Conservation (phyloP, 2,888 invertebrate species). For the Polydrusus tereticollis region DNA sequence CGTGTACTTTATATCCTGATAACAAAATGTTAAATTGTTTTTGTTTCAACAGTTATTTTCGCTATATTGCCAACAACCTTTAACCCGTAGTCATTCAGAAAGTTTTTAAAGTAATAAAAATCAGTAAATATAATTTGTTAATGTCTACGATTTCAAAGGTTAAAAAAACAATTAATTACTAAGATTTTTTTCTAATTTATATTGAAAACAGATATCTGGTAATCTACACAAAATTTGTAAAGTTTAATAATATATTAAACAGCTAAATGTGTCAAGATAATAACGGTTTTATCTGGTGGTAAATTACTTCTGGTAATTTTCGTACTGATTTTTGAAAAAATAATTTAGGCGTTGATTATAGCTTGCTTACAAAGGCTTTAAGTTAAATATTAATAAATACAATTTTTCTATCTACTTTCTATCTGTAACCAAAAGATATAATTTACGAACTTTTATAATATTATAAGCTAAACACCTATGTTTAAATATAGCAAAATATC, state of each 20-base stretch:
- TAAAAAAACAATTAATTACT: conserved; percentile 27
- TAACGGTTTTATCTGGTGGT: neutral
- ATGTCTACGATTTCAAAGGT: conserved; percentile 28
- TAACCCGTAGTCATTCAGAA: conserved; percentile 39
- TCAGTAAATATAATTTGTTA: conserved; percentile 41
- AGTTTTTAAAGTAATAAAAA: conserved; percentile 32
- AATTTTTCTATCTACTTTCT: too few species aligned
- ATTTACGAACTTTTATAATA: too few species aligned
- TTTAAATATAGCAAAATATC: too few species aligned
- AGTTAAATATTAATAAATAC: too few species aligned
- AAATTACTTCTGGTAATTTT: too few species aligned
- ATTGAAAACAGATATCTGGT: neutral
- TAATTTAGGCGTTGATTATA: too few species aligned
- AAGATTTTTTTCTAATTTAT: neutral
- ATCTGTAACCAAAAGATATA: too few species aligned
- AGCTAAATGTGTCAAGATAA: neutral
- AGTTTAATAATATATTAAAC: neutral
- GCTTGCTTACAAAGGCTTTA: too few species aligned
- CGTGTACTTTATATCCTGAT: neutral
- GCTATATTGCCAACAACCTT: conserved; percentile 31
- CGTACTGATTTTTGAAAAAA: too few species aligned
- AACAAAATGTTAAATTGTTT: conserved; percentile 36
- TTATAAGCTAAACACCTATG: too few species aligned
- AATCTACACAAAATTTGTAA: neutral
- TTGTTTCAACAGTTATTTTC: conserved; percentile 23